Evolutionary conservation across 2,797 vertebrate genomes (phyloP).

Genomic region (Mormyrus hasselquistii): DNA sequence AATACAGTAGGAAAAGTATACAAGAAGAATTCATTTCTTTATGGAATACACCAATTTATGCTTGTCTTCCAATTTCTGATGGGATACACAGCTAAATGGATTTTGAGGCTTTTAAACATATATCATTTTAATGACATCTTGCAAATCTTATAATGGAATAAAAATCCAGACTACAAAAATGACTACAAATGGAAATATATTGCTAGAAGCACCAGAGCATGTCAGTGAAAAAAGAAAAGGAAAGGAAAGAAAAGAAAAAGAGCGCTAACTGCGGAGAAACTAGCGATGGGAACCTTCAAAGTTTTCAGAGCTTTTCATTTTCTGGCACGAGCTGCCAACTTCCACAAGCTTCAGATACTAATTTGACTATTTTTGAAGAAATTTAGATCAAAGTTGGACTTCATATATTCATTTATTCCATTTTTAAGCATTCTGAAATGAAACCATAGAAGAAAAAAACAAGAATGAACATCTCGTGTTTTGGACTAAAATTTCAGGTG

Average conservation of each 20-base stretch:
- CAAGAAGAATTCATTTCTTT: background rate
- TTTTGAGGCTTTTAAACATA: slow-evolving; percentile 24
- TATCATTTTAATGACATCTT: slow-evolving; percentile 28
- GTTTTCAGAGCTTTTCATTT: slow-evolving; percentile 19
- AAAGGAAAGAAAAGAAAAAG: background rate
- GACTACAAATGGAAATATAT: slow-evolving; percentile 25
- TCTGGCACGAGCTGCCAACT: background rate
- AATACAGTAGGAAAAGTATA: slow-evolving; percentile 11
- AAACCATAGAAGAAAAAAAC: background rate
- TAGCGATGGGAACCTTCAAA: slow-evolving; percentile 7
- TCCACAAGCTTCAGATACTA: slow-evolving; percentile 8
- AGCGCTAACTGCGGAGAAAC: background rate
- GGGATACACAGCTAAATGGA: slow-evolving; percentile 24
- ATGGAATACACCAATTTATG: slow-evolving; percentile 11
- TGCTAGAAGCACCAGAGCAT: slow-evolving; percentile 13
- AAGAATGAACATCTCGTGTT: background rate
- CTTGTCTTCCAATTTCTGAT: slow-evolving; percentile 7
- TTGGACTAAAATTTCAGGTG: background rate
- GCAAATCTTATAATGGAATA: slow-evolving; percentile 19
- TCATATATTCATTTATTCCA: background rate
- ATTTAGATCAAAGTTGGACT: slow-evolving; percentile 3
- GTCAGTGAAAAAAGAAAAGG: background rate
- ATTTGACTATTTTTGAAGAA: slow-evolving; percentile 13
- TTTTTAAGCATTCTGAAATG: background rate
- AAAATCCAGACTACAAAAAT: slow-evolving; percentile 17